Evolutionary conservation across 2,888 invertebrate genomes (phyloP).

Genomic region (Agrotis clavis): DNA sequence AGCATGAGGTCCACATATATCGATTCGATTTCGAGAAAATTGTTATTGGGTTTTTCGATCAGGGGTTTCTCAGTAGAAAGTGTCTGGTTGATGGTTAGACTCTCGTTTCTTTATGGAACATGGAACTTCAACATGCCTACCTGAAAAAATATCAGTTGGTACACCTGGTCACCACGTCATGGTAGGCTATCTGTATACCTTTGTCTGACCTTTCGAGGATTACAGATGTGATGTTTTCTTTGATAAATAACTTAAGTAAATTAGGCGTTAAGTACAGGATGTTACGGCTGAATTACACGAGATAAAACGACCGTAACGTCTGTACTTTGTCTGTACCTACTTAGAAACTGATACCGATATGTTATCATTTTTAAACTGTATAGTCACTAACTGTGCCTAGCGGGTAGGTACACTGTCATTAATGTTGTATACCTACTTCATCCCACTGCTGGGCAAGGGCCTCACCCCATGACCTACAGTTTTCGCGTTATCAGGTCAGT

Average conservation of each 20-base stretch:
- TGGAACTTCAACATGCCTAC: too few relatives aligned
- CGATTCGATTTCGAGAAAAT: not conserved
- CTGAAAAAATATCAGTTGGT: not conserved
- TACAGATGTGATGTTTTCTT: not conserved
- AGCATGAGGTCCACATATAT: not conserved
- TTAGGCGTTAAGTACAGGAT: constrained; percentile 21
- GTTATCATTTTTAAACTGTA: not conserved
- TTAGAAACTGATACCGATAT: not conserved
- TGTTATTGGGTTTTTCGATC: not conserved
- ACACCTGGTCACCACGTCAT: not conserved
- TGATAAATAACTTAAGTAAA: constrained; percentile 19
- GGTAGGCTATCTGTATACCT: not conserved
- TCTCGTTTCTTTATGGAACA: not conserved
- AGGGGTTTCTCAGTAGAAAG: not conserved
- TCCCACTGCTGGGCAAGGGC: too few relatives aligned
- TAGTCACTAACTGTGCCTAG: not conserved
- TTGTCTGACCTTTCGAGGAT: not conserved
- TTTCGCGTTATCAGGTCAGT: too few relatives aligned
- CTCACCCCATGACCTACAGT: too few relatives aligned
- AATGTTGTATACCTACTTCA: too few relatives aligned
- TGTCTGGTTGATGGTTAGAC: not conserved
- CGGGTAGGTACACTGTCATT: too few relatives aligned
- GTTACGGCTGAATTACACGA: constrained; percentile 28
- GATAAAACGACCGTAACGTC: constrained; percentile 6
- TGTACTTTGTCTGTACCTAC: not conserved